Conservation (phyloP, 1,140 invertebrate genomes). For the Acromyrmex charruanus region DNA sequence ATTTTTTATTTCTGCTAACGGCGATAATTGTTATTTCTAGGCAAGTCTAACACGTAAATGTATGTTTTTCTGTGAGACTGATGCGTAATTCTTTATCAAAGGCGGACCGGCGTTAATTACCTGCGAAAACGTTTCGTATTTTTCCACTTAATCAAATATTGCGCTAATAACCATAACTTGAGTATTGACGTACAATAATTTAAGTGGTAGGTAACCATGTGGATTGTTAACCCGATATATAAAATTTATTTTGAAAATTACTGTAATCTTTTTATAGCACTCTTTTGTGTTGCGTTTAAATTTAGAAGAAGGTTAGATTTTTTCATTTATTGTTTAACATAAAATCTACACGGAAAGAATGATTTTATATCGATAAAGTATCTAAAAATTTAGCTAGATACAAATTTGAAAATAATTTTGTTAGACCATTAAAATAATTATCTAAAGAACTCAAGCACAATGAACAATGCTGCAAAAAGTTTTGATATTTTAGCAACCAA, state of each 20-base stretch:
- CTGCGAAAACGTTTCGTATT: background rate
- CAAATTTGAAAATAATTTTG: no score
- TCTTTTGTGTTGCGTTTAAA: background rate
- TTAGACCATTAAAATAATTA: no score
- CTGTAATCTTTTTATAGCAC: background rate
- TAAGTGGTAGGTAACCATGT: no score
- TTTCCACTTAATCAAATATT: conserved; percentile 28
- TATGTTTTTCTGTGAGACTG: background rate
- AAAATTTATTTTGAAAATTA: background rate
- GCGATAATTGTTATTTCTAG: background rate
- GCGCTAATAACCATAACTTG: background rate
- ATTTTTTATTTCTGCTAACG: background rate
- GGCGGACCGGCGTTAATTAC: conserved; percentile 16
- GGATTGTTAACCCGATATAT: background rate
- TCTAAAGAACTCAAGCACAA: no score
- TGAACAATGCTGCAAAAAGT: no score
- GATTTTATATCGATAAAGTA: no score
- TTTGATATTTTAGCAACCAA: no score
- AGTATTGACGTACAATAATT: background rate
- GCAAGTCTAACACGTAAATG: background rate
- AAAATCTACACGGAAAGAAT: background rate
- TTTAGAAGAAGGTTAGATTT: background rate
- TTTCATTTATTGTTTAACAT: background rate
- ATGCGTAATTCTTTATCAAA: conserved; percentile 1
- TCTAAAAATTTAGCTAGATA: no score